Conservation (phyloP, 1,140 invertebrate species). For the Plectrocnemia conspersa region DNA sequence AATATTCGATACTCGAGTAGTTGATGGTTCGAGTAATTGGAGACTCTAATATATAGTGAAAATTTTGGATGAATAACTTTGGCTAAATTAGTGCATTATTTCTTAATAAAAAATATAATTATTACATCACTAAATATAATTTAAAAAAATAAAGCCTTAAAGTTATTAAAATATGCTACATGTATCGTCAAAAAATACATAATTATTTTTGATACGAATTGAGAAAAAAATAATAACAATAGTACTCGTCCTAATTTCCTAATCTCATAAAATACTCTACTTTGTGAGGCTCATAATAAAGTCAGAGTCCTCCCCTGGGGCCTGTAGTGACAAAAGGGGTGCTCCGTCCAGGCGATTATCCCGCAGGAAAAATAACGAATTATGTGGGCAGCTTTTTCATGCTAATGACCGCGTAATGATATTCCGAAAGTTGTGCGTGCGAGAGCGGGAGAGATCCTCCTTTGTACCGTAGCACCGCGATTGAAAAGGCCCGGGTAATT, state of each 20-base stretch:
- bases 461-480: too few species aligned
- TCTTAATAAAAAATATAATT: not conserved
- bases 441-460: not conserved
- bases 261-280: not conserved
- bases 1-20: too few species aligned
- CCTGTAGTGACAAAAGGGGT: not conserved
- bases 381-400: constrained; percentile 13
- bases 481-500: too few species aligned
- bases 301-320: not conserved
- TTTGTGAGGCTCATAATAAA: too few species aligned
- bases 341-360: constrained; percentile 1
- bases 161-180: too few species aligned
- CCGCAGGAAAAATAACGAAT: constrained; percentile 15
- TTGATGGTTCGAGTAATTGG: too few species aligned
- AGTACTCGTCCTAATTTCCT: not conserved
- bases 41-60: too few species aligned
- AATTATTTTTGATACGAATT: too few species aligned
- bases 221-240: too few species aligned
- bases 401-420: constrained; percentile 17
- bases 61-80: too few species aligned
- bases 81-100: too few species aligned
- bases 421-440: constrained; percentile 11
- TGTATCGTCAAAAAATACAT: too few species aligned
- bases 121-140: constrained; percentile 1
- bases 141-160: constrained; percentile 1